phyloP scores from a whole-genome alignment of 1,140 invertebrate genomes.

The Polypedilum vanderplanki region DNA sequence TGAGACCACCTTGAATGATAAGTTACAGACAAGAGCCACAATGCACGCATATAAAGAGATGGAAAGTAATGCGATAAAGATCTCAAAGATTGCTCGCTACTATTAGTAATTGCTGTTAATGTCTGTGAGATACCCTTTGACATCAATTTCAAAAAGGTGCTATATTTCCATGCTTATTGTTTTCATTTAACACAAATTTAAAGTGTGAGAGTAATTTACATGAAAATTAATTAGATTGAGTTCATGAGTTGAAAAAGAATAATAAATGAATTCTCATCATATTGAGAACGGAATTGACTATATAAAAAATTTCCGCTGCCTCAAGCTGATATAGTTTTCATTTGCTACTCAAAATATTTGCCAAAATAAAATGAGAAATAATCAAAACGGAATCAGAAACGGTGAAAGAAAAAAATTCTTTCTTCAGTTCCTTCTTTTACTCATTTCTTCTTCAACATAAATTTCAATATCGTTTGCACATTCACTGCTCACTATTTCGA shows the following conservation, averaged over 20 bases:
- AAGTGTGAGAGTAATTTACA: too few relatives aligned
- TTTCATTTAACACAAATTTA: too few relatives aligned
- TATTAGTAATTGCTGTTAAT: not conserved
- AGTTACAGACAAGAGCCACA: not conserved
- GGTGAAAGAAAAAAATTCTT: not conserved
- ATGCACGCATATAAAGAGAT: too few relatives aligned
- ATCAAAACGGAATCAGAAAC: not conserved
- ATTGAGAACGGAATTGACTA: too few relatives aligned
- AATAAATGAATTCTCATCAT: too few relatives aligned
- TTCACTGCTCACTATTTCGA: not conserved
- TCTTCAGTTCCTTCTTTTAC: not conserved
- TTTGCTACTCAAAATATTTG: constrained; percentile 1
- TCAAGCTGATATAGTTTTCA: too few relatives aligned
- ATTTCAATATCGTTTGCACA: too few relatives aligned
- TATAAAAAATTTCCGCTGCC: too few relatives aligned
- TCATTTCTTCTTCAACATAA: not conserved
- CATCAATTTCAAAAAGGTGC: not conserved
- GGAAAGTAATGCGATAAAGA: not conserved
- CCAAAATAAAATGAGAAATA: not conserved
- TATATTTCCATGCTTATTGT: too few relatives aligned
- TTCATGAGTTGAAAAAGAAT: too few relatives aligned
- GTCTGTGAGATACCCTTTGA: not conserved
- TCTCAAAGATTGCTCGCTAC: not conserved
- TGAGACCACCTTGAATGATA: not conserved
- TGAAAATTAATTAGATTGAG: too few relatives aligned